phyloP scores from a whole-genome alignment of 1,140 invertebrate genomes.

The Sesamia nonagrioides region DNA sequence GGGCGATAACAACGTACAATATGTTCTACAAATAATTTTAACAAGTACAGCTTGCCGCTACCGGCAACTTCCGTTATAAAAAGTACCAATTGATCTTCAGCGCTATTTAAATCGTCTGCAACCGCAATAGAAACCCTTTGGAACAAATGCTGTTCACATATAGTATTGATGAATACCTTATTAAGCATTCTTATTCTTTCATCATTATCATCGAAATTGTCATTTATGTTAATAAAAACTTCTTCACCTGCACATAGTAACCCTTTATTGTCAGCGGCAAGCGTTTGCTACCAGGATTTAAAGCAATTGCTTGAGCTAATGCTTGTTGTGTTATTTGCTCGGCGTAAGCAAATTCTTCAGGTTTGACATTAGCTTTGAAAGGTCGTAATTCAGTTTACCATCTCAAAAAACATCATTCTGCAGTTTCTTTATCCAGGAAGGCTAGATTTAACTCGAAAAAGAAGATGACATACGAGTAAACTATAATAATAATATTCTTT shows the following conservation, averaged over 20 bases:
- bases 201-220: too few relatives aligned
- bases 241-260: too few relatives aligned
- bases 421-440: conserved; percentile 46
- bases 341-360: conserved; percentile 51
- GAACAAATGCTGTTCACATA: neutral
- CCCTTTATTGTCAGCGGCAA: too few relatives aligned
- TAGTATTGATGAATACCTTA: too few relatives aligned
- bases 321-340: conserved; percentile 57
- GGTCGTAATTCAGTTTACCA: conserved; percentile 52
- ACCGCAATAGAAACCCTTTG: neutral
- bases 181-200: too few relatives aligned
- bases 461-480: conserved; percentile 41
- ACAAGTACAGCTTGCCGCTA: neutral
- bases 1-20: neutral
- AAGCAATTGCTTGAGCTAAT: conserved; percentile 48
- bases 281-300: too few relatives aligned
- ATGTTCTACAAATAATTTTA: neutral
- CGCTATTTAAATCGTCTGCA: neutral
- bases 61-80: conserved; percentile 7
- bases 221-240: too few relatives aligned
- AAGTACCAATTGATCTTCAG: neutral
- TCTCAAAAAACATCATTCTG: conserved; percentile 51
- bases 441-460: conserved; percentile 48
- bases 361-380: conserved; percentile 37
- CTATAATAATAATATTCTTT: conserved; percentile 20